A percentile compares a stretch with the other conserved stretches of the same genome.
Conservation (phyloP, 2,888 invertebrate species). For the Drosophila falleni region DNA sequence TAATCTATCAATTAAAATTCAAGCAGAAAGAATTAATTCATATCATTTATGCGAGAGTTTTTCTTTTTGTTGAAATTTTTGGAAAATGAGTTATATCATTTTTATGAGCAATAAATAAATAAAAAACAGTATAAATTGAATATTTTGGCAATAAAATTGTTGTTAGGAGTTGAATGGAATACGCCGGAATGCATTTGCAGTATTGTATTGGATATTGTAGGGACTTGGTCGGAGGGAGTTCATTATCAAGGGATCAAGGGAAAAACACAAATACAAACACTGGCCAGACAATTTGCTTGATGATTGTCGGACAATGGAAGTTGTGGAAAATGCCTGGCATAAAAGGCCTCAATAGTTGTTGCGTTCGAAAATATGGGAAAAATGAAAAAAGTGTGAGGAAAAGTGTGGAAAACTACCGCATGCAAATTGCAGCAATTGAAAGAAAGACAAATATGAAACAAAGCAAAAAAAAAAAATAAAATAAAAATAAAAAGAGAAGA, state of each 20-base stretch:
- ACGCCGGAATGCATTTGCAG: background rate
- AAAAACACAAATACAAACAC: constrained; percentile 41
- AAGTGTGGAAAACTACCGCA: constrained; percentile 34
- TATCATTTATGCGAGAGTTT: no score
- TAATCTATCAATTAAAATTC: no score
- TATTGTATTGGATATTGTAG: background rate
- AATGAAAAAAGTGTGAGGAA: background rate
- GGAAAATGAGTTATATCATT: no score
- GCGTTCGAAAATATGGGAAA: constrained; percentile 7
- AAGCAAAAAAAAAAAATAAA: background rate
- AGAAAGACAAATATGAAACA: constrained; percentile 19
- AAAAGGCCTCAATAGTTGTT: constrained; percentile 16
- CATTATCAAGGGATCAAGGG: constrained; percentile 45
- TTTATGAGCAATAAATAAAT: background rate
- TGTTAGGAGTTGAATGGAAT: background rate
- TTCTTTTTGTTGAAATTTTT: no score
- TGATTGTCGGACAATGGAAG: constrained; percentile 51
- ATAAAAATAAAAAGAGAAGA: background rate
- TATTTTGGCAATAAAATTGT: background rate
- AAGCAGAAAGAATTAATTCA: no score
- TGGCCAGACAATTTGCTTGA: constrained; percentile 44
- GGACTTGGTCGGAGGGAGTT: constrained; percentile 21
- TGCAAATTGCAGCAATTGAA: constrained; percentile 66
- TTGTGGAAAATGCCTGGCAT: constrained; percentile 26
- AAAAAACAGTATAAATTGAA: background rate